phyloP scores from a whole-genome alignment of 2,797 vertebrate species.

The Gobio occitaniae region DNA sequence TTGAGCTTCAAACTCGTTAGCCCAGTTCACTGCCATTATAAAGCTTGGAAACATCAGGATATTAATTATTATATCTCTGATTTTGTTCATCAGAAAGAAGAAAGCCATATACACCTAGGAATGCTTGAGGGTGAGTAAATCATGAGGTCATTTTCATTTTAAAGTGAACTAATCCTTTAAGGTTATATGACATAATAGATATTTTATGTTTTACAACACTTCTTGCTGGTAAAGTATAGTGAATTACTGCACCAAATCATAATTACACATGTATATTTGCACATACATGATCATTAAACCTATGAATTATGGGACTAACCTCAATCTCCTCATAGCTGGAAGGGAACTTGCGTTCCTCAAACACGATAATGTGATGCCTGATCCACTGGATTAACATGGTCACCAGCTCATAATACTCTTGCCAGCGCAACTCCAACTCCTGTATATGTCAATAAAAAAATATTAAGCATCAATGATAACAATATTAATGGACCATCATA shows the following conservation, averaged over 20 bases:
- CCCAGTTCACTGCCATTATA: no score
- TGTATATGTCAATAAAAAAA: conserved; percentile 58
- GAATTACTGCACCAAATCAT: neutral
- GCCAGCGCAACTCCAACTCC: conserved; percentile 95
- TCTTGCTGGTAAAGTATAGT: neutral
- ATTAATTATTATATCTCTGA: no score
- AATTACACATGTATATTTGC: neutral
- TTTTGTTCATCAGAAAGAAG: no score
- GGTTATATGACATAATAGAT: neutral
- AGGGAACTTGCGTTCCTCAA: conserved; percentile 89
- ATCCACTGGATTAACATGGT: conserved; percentile 91
- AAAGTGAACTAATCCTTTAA: neutral
- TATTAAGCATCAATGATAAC: neutral
- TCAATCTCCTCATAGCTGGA: conserved; percentile 93
- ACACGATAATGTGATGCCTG: conserved; percentile 85
- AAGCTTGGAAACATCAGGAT: no score
- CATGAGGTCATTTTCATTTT: no score
- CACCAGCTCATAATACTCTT: conserved; percentile 92
- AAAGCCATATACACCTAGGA: no score
- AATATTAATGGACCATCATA: neutral
- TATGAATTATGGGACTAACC: conserved; percentile 69
- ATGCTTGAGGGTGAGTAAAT: no score
- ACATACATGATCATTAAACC: neutral
- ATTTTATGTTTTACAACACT: neutral
- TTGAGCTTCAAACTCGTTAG: no score